These are phyloP conservation scores for Xiphorhynchus elegans DNA, from an alignment of 2,113 vertebrate species.

Conservation along the genomic window DNA sequence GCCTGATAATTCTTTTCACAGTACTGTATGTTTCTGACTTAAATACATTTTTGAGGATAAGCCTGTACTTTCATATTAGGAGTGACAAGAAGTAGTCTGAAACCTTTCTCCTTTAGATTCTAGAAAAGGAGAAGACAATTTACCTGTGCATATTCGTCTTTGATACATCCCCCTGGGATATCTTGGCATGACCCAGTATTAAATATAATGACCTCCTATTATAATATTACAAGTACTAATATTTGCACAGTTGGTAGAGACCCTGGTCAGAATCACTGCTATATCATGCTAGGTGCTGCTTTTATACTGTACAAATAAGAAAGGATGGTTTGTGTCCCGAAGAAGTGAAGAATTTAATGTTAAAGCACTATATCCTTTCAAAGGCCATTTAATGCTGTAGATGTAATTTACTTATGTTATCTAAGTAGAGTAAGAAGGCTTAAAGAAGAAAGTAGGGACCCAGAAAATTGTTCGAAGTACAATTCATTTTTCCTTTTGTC, in stretches of 20 bases:
- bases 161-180: background rate
- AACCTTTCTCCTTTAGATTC: background rate
- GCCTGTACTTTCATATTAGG: background rate
- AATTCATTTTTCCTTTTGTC: background rate
- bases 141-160: background rate
- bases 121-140: background rate
- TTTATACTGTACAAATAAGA: background rate
- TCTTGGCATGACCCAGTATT: background rate
- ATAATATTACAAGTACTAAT: conserved; percentile 45
- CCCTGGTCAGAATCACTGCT: background rate
- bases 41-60: conserved; percentile 36
- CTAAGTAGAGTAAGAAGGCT: background rate
- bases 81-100: conserved; percentile 2
- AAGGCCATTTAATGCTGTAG: background rate
- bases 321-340: background rate
- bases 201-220: conserved; percentile 29
- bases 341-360: background rate
- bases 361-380: conserved; percentile 20
- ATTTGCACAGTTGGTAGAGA: conserved; percentile 48
- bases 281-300: background rate
- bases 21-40: conserved; percentile 52
- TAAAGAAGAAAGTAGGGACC: background rate
- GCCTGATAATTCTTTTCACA: conserved; percentile 60
- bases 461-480: background rate
- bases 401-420: background rate